Evolutionary conservation across 53 echinoderm and acorn worm genomes (phyloP).

Genomic region (Astropecten irregularis): DNA sequence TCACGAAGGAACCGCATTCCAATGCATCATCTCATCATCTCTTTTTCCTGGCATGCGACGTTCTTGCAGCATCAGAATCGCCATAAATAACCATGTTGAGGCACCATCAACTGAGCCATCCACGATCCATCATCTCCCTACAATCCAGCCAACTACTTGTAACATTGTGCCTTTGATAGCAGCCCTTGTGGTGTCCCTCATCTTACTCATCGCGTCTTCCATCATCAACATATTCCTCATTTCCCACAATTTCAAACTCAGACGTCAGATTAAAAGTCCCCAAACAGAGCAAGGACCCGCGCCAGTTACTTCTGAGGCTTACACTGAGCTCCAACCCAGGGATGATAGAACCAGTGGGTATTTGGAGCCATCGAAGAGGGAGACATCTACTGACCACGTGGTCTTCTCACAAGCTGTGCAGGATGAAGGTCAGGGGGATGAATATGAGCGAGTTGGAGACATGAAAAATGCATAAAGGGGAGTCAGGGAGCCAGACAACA

Average conservation of each 20-base stretch:
- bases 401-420: neutral
- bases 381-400: neutral
- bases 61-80: constrained; percentile 1
- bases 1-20: neutral
- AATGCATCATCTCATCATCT: neutral
- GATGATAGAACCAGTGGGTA: neutral
- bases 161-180: neutral
- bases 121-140: neutral
- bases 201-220: neutral
- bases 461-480: neutral
- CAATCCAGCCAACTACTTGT: neutral
- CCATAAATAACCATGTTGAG: neutral
- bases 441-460: neutral
- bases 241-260: neutral
- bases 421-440: neutral
- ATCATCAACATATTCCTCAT: neutral
- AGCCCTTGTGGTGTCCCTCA: neutral
- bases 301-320: neutral
- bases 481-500: neutral
- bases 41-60: neutral
- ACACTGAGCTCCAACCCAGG: neutral
- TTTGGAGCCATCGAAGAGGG: neutral
- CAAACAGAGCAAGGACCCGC: neutral
- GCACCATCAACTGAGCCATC: neutral
- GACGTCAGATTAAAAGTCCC: neutral